Conservation (phyloP, 2,797 vertebrate genomes). For the Diplodus puntazzo region DNA sequence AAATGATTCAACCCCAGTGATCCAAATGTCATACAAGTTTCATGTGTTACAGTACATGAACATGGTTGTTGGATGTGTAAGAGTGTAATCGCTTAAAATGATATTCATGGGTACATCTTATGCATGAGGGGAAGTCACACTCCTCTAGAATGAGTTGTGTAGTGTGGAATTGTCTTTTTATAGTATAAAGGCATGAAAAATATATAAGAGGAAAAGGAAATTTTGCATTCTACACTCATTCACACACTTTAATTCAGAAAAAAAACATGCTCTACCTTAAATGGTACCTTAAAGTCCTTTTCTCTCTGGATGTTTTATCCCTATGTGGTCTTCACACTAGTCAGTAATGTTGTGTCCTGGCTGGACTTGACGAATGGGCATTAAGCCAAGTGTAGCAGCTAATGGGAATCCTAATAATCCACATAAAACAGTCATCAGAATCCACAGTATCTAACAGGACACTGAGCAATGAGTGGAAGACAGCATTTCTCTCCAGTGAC, state of each 20-base stretch:
- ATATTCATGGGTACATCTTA: conserved; percentile 42
- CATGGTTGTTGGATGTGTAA: conserved; percentile 21
- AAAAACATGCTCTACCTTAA: background rate
- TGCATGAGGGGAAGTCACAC: conserved; percentile 55
- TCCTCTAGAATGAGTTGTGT: conserved; percentile 4
- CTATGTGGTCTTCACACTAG: background rate
- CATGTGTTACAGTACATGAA: conserved; percentile 35
- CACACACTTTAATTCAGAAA: background rate
- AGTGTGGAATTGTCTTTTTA: conserved; percentile 19
- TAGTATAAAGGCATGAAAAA: conserved; percentile 50
- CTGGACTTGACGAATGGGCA: conserved; percentile 9
- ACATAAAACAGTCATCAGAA: conserved; percentile 23
- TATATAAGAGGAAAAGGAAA: conserved; percentile 28
- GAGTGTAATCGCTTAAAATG: conserved; percentile 33
- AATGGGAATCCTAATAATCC: conserved; percentile 41
- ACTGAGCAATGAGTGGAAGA: conserved; percentile 35
- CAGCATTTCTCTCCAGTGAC: conserved; percentile 53
- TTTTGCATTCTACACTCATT: background rate
- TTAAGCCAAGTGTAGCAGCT: conserved; percentile 22
- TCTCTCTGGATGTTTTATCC: background rate
- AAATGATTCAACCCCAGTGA: conserved; percentile 25
- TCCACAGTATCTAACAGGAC: background rate
- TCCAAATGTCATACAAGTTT: conserved; percentile 42
- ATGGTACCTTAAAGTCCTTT: background rate
- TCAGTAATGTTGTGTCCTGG: background rate